Base-by-base conservation (phyloP, 2,888 invertebrate genomes). In the Cyrtodaria siliqua region DNA sequence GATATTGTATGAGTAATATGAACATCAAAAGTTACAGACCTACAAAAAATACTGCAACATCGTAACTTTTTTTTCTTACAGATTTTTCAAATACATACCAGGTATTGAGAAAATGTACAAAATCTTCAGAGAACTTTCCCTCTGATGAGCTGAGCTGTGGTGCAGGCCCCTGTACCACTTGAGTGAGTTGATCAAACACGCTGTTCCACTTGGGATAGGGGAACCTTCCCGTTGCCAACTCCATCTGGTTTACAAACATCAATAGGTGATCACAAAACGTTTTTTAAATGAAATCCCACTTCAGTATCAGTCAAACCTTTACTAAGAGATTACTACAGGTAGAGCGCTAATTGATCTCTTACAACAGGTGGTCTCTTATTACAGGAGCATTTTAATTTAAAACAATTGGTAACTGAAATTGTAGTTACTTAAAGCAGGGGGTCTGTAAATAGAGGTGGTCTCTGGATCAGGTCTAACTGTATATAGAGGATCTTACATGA, bases 181-280 rank as follows among this genome's bases (percentile, higher is more conserved):
- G 97, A 90, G 97, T 97, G 77, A 99, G 94, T 94, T 99, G 99
- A 92, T 99, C 98, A 94, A 99, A 99, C n/a, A 99, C 98, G 75
- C 93, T 93, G 90, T 97, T 97, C 98, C 99, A 99, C 91, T 97
- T 96, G 16, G 98, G 98, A 93, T 99, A 99, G 0, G 99, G 99
- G 93, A 99, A 99, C 82, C 96, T 96, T 24, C 99, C 99, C 1
- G 99, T 99, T 0, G 98, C 98, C 33, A 99, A 96, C 94, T 99
- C 99, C 96, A 98, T 97, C 93, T 94, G 83, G 16, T n/a, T n/a
- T n/a, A 33, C 16, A 33, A 33, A 33, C 33, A 33, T 33, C 33
- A 33, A 33, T n/a, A n/a, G n/a, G n/a, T n/a, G n/a, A n/a, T n/a
- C n/a, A 67, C 20, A 53, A 26, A 53, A 59, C 40, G 59, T 9